Evolutionary conservation across 2,113 vertebrate genomes (phyloP).

Genomic region (Corapipo altera): DNA sequence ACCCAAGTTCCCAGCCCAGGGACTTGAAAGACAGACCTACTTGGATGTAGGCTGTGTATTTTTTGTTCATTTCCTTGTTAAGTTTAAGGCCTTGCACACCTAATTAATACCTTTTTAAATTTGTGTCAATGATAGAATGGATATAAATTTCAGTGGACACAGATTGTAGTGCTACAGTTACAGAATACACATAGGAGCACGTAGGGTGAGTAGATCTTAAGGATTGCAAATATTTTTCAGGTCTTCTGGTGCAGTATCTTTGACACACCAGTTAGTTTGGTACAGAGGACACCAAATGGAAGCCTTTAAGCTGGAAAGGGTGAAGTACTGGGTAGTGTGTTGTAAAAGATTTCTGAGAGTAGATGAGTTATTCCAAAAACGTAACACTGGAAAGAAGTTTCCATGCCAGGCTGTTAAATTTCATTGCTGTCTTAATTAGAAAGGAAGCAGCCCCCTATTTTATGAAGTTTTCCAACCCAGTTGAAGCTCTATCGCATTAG

Average conservation of each 20-base stretch:
- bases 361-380: neutral
- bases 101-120: neutral
- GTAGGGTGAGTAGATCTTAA: neutral
- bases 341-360: neutral
- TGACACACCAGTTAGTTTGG: neutral
- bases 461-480: neutral
- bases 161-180: neutral
- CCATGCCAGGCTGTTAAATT: neutral
- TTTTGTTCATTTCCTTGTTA: neutral
- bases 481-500: neutral
- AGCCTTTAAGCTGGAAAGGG: neutral
- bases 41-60: neutral
- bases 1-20: neutral
- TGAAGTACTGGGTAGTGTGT: neutral
- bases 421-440: slow-evolving; percentile 9
- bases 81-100: neutral
- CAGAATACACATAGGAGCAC: accelerated
- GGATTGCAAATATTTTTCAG: neutral
- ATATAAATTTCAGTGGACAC: neutral
- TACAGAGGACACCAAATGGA: neutral
- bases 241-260: neutral
- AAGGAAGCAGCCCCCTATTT: slow-evolving; percentile 1
- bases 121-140: neutral
- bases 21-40: neutral
- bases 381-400: neutral